Percentiles rank a stretch among this genome's conserved stretches.
These are phyloP conservation scores for Xestoiulus laeticollis DNA, from an alignment of 2,888 invertebrate genomes.

Conservation along the genomic window DNA sequence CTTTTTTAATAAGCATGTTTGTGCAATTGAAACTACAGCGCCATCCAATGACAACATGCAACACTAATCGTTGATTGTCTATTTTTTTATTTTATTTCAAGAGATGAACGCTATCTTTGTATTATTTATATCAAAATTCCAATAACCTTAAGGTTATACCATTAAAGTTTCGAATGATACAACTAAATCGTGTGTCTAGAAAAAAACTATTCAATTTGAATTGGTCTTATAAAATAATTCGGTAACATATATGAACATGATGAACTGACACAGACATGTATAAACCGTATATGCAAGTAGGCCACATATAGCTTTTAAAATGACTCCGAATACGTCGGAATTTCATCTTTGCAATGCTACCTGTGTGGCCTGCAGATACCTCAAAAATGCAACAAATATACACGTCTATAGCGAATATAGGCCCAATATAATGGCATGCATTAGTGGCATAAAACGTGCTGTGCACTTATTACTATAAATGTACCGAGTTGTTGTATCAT, in stretches of 20 bases:
- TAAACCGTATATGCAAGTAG: not conserved
- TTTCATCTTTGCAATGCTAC: not conserved
- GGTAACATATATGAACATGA: not conserved
- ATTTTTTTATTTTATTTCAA: not conserved
- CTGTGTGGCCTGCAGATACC: not conserved
- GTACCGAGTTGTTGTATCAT: constrained; percentile 6
- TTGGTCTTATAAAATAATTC: not conserved
- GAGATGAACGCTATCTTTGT: not conserved
- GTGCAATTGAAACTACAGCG: too few species aligned
- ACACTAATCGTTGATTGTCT: not conserved
- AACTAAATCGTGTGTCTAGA: not conserved
- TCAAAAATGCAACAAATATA: not conserved
- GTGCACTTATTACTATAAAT: constrained; percentile 14
- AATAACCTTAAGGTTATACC: too few species aligned
- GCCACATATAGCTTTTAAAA: not conserved
- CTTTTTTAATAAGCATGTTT: too few species aligned
- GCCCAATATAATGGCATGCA: not conserved
- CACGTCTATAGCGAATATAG: not conserved
- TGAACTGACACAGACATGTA: not conserved
- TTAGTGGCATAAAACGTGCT: constrained; percentile 5
- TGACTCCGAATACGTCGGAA: not conserved
- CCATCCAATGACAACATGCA: too few species aligned
- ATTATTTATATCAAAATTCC: not conserved
- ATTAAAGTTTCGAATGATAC: not conserved
- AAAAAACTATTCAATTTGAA: not conserved